Evolutionary conservation across 2,113 vertebrate genomes (phyloP).

Genomic region (Amblyopsis rosae): DNA sequence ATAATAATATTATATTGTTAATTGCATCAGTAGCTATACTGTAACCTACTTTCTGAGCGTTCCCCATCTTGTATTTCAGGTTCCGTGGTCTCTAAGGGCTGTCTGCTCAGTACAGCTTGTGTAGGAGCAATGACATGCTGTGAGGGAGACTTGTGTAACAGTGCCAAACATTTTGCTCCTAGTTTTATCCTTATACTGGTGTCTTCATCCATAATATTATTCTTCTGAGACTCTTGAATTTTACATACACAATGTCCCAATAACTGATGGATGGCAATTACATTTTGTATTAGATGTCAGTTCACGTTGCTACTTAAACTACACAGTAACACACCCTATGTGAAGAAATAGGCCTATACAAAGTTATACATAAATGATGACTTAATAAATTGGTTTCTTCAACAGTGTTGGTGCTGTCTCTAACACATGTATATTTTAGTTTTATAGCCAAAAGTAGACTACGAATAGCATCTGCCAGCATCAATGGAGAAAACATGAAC

Average conservation of each 20-base stretch:
- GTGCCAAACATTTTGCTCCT: constrained; percentile 3
- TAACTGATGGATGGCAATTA: too few species aligned
- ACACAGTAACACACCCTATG: not conserved
- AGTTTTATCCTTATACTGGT: constrained; percentile 43
- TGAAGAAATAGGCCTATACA: not conserved
- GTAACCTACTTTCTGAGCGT: not conserved
- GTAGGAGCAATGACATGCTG: constrained; percentile 25
- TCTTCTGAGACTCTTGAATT: constrained; percentile 26
- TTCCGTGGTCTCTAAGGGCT: constrained; percentile 36
- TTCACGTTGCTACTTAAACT: constrained; percentile 3
- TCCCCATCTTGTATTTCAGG: constrained; percentile 31
- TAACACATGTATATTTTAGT: too few species aligned
- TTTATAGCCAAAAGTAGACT: too few species aligned
- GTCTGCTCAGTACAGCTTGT: not conserved
- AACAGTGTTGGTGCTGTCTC: too few species aligned
- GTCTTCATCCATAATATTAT: constrained; percentile 22
- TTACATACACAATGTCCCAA: too few species aligned
- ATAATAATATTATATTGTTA: too few species aligned
- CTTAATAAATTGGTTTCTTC: not conserved
- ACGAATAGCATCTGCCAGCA: too few species aligned
- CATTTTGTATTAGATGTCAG: too few species aligned
- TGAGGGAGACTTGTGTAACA: constrained; percentile 55
- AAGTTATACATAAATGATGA: too few species aligned
- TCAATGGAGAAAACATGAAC: too few species aligned
- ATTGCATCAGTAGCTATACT: not conserved